Base-by-base conservation (phyloP, 2,888 invertebrate species). In the Dolichopus griseipennis region DNA sequence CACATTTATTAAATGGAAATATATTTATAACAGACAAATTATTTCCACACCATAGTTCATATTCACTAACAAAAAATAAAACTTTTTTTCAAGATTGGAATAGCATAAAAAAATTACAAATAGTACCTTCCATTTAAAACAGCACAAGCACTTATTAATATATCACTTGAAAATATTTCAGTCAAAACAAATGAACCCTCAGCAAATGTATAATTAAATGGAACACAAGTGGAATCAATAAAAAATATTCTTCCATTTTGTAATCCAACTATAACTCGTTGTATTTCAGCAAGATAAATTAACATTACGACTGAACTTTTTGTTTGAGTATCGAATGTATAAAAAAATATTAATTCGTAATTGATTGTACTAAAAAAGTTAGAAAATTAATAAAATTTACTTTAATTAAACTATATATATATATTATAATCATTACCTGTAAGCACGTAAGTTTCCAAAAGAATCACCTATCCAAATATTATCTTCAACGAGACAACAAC, bases 401-500 rank as follows among this genome's bases (percentile, higher is more conserved):
- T 18, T 18, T 1, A 21, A 61, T 43, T 65, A 65, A 52, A 33
- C 33, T 63, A 20, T 43, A 34, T 8, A 27, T 27, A 27, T 27
- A 27, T 6, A 18, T 52, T 4, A 52, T 41, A 5, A 18, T 12
- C 52, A 83, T 75, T 27, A 87, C 88, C 88, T 86, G 77, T 92
- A 95, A 0, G 93, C 90, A 73, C 91, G 90, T 70, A 97, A 85
- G 71, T 89, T 87, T n/a, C 95, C 95, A 1, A 87, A 84, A 66
- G 89, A 89, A 83, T 97, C 96, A 0, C 95, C 96, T 73, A 95
- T 87, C 97, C 97, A 97, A 73, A 97, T 85, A 64, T 85, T 84
- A 71, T 87, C 84, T 65, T 89, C 90, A 1, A 94, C 89, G 18
- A 89, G 87, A 76, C 92, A 93, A 70, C 79, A 80, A 61, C 79